Base-by-base conservation (phyloP, 2,888 invertebrate genomes). In the Crematogaster levior region DNA sequence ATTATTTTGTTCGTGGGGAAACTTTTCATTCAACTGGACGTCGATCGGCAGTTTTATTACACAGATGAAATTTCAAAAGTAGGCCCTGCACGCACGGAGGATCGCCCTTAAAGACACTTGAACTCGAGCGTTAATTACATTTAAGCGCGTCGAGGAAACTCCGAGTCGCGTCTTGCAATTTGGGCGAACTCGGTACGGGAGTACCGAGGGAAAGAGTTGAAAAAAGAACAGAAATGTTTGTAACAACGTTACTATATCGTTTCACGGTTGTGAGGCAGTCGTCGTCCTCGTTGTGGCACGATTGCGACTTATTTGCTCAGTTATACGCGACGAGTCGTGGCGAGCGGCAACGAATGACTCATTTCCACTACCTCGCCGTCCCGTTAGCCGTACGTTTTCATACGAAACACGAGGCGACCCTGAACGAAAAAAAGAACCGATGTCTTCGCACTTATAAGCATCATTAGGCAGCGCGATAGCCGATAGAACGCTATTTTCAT, bases 301-400 rank as follows among this genome's bases (percentile, higher is more conserved):
- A 75, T 65, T 66, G 65, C 66, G 66, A 75, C 75, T 75, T 75
- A 66, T 65, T 75, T 75, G 65, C 21, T 40, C 75, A 34, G 65
- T 75, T 75, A 53, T 65, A 65, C 15, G 53, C 65, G 75, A 65
- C 3, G 53, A 40, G 27, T 75, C 65, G 75, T 21, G 51, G 75
- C 65, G 51, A 15, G 65, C 63, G 24, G 37, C 37, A 65, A 65
- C 75, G 75, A 65, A 65, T 75, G 75, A 75, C 66, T 75, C 75
- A 75, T 75, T 75, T 75, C 75, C 75, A 75, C 75, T 75, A 75
- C 75, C 75, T 65, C n/a, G 40, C 40, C 53, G 27, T 65, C 75
- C 75, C 75, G 75, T 75, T 65, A 75, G 65, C 4, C 66, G 46
- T 40, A 27, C 21, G 40, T 56, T 34, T 53, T 65, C 66, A 65